Evolutionary conservation across 1,140 invertebrate genomes (phyloP).

Genomic region (Paralvinella palmiformis): DNA sequence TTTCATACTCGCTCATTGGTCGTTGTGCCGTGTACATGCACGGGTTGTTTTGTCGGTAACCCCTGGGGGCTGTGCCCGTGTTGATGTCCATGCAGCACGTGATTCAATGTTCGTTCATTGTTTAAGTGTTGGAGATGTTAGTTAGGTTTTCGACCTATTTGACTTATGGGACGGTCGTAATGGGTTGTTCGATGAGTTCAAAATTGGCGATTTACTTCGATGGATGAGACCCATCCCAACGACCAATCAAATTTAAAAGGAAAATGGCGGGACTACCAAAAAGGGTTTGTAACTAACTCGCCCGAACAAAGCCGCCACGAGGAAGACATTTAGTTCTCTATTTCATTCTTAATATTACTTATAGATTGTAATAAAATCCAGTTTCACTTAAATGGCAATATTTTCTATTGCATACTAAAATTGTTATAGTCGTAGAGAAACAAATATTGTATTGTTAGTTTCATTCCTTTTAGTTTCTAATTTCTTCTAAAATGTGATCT

Average conservation of each 20-base stretch:
- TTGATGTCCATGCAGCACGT: neutral
- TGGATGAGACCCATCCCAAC: slow-evolving; percentile 92
- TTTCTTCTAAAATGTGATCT: too few relatives aligned
- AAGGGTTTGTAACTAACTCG: slow-evolving; percentile 59
- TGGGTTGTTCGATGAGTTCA: slow-evolving; percentile 47
- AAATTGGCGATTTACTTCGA: slow-evolving; percentile 75
- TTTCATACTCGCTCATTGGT: neutral
- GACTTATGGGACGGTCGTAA: slow-evolving; percentile 53
- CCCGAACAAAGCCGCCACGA: neutral
- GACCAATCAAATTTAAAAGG: slow-evolving; percentile 81
- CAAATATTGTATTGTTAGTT: too few relatives aligned
- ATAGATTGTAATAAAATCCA: too few relatives aligned
- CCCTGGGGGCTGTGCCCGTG: neutral
- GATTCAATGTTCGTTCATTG: neutral
- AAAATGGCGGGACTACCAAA: slow-evolving; percentile 90
- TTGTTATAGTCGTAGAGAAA: too few relatives aligned
- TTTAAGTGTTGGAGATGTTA: slow-evolving; percentile 39
- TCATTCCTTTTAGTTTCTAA: too few relatives aligned
- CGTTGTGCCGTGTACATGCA: neutral
- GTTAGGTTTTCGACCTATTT: slow-evolving; percentile 50
- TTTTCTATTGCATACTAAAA: too few relatives aligned
- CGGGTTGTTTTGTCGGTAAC: neutral
- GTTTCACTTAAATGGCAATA: too few relatives aligned
- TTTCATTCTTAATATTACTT: too few relatives aligned
- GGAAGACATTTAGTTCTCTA: too few relatives aligned